Conservation (phyloP, 2,888 invertebrate genomes). For the Sarcophaga variegata region DNA sequence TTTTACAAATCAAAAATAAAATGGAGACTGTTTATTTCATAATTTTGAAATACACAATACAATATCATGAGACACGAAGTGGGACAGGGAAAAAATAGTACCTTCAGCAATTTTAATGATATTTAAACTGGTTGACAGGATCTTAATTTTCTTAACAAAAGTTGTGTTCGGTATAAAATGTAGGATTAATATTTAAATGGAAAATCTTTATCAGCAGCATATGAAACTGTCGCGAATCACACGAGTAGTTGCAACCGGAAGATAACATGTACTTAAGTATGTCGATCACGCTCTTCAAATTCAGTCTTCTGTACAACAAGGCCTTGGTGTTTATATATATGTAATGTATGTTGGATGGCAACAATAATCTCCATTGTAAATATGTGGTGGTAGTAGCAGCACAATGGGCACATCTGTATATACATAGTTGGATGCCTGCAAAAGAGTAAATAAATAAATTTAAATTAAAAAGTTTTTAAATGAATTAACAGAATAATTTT, state of each 20-base stretch:
- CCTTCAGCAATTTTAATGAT: too few species aligned
- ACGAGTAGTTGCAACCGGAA: background rate
- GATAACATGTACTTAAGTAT: background rate
- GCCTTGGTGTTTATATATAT: too few species aligned
- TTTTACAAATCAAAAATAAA: too few species aligned
- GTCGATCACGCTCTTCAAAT: too few species aligned
- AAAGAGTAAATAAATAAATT: background rate
- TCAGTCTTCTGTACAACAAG: too few species aligned
- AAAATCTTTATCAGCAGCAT: too few species aligned
- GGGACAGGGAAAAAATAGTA: too few species aligned
- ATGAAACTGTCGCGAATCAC: too few species aligned
- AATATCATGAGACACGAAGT: too few species aligned
- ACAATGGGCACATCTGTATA: background rate
- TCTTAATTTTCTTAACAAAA: background rate
- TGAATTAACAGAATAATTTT: background rate
- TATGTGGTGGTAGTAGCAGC: background rate
- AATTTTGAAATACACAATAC: too few species aligned
- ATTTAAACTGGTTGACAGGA: background rate
- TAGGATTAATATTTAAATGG: too few species aligned
- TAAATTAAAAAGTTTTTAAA: background rate
- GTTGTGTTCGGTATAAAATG: background rate
- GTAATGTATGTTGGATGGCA: background rate
- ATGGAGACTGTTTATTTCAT: too few species aligned
- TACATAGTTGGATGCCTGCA: background rate
- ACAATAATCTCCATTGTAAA: background rate